Conservation (phyloP, 2,888 invertebrate species). For the Campopleginae sp. region DNA sequence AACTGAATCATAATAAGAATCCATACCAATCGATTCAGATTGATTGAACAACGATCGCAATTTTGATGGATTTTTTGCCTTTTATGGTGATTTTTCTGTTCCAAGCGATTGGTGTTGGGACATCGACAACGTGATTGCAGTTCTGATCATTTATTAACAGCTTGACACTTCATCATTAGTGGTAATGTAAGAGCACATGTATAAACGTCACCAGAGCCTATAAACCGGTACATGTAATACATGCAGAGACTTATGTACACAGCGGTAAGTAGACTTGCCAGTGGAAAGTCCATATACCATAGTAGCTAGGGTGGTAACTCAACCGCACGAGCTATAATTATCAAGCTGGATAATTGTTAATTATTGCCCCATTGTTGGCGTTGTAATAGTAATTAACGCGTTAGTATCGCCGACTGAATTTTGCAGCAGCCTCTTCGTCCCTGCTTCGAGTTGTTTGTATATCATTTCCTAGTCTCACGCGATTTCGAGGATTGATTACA, state of each 20-base stretch:
- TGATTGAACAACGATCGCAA: not conserved
- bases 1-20: not conserved
- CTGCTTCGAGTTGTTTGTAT: conserved; percentile 22
- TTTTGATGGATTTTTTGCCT: not conserved
- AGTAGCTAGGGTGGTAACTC: conserved; percentile 76
- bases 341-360: conserved; percentile 82
- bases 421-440: conserved; percentile 28
- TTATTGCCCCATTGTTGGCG: conserved; percentile 81
- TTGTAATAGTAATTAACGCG: conserved; percentile 78
- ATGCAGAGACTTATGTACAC: not conserved
- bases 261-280: conserved; percentile 17
- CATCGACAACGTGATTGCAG: not conserved
- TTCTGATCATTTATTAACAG: conserved; percentile 20
- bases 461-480: conserved; percentile 65
- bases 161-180: conserved; percentile 30
- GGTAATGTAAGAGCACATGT: conserved; percentile 17
- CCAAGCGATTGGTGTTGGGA: not conserved
- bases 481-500: conserved; percentile 62
- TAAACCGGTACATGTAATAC: conserved; percentile 13
- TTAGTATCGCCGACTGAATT: conserved; percentile 55
- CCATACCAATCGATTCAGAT: not conserved
- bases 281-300: conserved; percentile 30
- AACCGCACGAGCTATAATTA: conserved; percentile 79
- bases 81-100: not conserved
- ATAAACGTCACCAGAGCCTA: conserved; percentile 32